A percentile compares a stretch with the other conserved stretches of the same genome.
phyloP scores from a whole-genome alignment of 2,888 invertebrate genomes.

The Heliconius ethilla region DNA sequence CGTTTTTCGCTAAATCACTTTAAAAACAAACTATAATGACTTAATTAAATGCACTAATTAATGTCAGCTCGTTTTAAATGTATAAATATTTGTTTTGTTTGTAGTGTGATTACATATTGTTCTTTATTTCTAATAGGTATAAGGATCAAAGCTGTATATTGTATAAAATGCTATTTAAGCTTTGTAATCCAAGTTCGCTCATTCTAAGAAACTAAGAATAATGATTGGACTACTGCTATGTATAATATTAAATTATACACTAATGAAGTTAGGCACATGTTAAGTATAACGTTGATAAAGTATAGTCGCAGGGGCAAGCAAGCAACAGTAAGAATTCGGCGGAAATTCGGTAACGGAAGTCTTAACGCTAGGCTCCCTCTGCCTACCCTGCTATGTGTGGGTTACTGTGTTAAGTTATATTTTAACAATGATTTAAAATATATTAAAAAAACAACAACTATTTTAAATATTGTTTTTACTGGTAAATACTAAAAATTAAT shows the following conservation, averaged over 20 bases:
- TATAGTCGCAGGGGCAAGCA: too few relatives aligned
- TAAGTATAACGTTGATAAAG: background rate
- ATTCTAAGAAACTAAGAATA: background rate
- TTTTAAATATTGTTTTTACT: background rate
- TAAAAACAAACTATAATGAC: slow-evolving; percentile 10
- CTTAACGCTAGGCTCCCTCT: too few relatives aligned
- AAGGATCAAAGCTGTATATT: background rate
- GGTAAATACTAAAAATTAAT: background rate
- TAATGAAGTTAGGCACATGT: background rate
- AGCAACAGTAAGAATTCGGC: too few relatives aligned
- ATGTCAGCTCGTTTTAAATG: slow-evolving; percentile 1
- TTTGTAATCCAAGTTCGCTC: background rate
- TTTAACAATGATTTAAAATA: too few relatives aligned
- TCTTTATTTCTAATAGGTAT: background rate
- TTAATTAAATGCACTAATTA: background rate
- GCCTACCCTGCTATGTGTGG: too few relatives aligned
- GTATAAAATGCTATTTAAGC: background rate
- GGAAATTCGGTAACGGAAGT: too few relatives aligned
- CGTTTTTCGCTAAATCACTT: background rate
- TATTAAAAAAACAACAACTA: too few relatives aligned
- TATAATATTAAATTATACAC: background rate
- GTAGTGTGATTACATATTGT: background rate
- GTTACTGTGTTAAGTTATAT: too few relatives aligned
- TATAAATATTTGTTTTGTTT: slow-evolving; percentile 13
- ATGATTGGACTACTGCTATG: background rate